A percentile compares a stretch with the other conserved stretches of the same genome.
Conservation (phyloP, 2,888 invertebrate genomes). For the Leptopilina drosophilae region DNA sequence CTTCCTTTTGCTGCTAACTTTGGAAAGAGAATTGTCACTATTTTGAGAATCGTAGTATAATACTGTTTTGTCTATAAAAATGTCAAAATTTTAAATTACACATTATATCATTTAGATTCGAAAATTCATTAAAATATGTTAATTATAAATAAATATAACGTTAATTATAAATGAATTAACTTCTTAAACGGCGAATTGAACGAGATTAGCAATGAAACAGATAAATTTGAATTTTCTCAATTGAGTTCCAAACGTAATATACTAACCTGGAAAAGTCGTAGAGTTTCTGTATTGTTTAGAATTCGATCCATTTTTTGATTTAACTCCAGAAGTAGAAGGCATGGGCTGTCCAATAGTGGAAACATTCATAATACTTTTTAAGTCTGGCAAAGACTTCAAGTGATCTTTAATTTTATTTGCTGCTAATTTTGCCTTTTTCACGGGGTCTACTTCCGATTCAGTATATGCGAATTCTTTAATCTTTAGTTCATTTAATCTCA, state of each 20-base stretch:
- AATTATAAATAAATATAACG: background rate
- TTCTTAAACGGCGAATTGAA: background rate
- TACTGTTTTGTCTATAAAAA: background rate
- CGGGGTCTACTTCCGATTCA: background rate
- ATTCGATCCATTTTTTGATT: background rate
- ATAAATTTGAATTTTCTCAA: background rate
- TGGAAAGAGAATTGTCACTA: background rate
- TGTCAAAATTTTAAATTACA: background rate
- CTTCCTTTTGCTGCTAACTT: background rate
- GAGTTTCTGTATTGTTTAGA: background rate
- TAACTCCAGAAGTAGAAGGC: background rate
- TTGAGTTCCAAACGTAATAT: background rate
- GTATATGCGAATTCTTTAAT: background rate
- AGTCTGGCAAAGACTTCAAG: background rate
- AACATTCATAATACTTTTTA: background rate
- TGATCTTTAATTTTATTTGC: background rate
- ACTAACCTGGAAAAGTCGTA: background rate
- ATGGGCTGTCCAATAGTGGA: background rate
- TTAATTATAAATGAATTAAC: background rate
- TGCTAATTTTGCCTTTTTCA: background rate
- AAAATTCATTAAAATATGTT: background rate
- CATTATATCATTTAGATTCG: background rate
- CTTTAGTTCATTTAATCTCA: background rate
- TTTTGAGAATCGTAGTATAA: background rate
- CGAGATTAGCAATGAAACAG: background rate